These are phyloP conservation scores for Peromyscus polionotus DNA, from an alignment of 2,113 vertebrate genomes.

Conservation along the genomic window DNA sequence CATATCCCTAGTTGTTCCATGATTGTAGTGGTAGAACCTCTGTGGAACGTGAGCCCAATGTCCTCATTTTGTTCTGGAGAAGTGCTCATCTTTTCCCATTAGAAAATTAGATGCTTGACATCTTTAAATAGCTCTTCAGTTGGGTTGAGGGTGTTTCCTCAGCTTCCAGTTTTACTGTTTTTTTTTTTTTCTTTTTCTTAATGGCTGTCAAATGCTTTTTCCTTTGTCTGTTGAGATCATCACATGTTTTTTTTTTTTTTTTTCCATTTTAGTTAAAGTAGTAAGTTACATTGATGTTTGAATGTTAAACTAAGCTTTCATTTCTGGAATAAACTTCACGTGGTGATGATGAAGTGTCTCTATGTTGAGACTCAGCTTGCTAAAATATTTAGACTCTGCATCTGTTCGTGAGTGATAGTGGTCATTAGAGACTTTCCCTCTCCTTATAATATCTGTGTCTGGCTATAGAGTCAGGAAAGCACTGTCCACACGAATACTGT, in stretches of 20 bases:
- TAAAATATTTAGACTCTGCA: conserved; percentile 54
- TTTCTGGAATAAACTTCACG: neutral
- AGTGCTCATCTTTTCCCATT: neutral
- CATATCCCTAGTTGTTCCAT: neutral
- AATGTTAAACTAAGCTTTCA: conserved; percentile 24
- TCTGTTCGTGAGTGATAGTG: neutral
- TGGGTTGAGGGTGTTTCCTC: neutral
- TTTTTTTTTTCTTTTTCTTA: conserved; percentile 23
- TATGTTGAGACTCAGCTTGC: neutral
- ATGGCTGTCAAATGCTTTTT: neutral
- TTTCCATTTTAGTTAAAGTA: conserved; percentile 15
- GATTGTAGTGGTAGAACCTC: neutral
- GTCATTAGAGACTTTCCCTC: neutral
- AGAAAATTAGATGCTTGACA: neutral
- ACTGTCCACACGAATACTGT: neutral
- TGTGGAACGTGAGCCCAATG: neutral
- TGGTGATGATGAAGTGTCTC: neutral
- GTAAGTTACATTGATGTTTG: conserved; percentile 21
- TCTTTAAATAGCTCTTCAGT: neutral
- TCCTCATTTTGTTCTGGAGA: neutral
- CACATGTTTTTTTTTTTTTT: neutral
- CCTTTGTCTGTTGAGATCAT: conserved; percentile 5
- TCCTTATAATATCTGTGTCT: neutral
- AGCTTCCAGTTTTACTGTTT: neutral
- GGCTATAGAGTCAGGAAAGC: neutral